Evolutionary conservation across 2,888 invertebrate genomes (phyloP), one percentile per base, ranked within the genome.

Genomic region (Matsumyia berberina): DNA sequence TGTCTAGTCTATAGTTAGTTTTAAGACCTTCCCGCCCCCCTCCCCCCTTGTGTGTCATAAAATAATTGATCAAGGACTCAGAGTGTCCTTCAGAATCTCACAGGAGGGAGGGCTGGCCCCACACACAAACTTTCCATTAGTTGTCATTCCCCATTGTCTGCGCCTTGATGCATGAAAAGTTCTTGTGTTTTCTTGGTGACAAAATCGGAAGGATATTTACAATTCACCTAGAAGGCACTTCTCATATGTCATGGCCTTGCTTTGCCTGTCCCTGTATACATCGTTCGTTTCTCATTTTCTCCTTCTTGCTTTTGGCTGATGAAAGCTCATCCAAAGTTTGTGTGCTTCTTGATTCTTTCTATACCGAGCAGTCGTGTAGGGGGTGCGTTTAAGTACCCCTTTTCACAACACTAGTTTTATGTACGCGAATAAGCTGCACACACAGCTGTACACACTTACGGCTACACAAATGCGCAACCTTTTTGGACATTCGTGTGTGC

Each of bases 211-310:
- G 44, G n/a, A 76, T 58, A 31, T 58, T 31, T 5, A 58, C 44
- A 24, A 66, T 57, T 39, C 62, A 70, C 69, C 44, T 62, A 70
- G 49, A 66, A 79, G 58, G 46, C 29, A 62, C 42, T 57, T 78
- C 24, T 37, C 39, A 12, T 67, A n/a, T n/a, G 44, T 5, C 15
- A 12, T 72, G 72, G 64, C 79, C 64, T 79, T 72, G 79, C 42
- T 46, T 57, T 39, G 24, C 24, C n/a, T 24, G 4, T 4, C 51
- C 72, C 46, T 49, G 42, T 60, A 67, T 29, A 46, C 12, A 31
- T 37, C 24, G 29, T 49, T 58, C 33, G 4, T 24, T 24, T 24
- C 4, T 24, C 4, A 24, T 24, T 24, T 24, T 24, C 4, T 24
- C 4, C 4, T 24, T 24, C 24, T 24, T 4, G 1, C 4, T 24